These are phyloP conservation scores for Alces alces DNA, from an alignment of 2,113 vertebrate genomes.

Conservation along the genomic window DNA sequence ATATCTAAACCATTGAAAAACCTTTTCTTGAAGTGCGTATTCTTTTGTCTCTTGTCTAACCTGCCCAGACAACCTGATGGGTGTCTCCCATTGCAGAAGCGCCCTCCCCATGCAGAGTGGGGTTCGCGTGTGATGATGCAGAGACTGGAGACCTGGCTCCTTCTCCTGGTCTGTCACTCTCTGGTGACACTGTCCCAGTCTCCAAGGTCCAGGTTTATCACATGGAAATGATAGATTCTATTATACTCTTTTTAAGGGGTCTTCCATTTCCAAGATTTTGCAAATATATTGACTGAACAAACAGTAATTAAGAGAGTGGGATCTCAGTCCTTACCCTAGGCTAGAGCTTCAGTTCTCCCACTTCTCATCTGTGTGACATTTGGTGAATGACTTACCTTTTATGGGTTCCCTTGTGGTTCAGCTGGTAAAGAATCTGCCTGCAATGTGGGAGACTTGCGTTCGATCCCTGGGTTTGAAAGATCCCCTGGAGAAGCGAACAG, in stretches of 20 bases:
- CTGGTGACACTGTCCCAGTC: neutral
- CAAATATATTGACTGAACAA: constrained; percentile 23
- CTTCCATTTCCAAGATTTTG: constrained; percentile 19
- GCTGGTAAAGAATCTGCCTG: neutral
- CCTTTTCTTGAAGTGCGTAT: neutral
- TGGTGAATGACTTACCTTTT: neutral
- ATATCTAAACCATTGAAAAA: neutral
- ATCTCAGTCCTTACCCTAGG: constrained; percentile 26
- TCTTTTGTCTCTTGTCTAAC: neutral
- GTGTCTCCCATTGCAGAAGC: rapidly evolving
- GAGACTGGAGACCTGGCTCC: neutral
- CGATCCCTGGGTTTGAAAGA: neutral
- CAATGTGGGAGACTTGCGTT: neutral
- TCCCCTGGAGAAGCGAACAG: neutral
- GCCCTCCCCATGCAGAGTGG: neutral
- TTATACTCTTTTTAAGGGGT: neutral
- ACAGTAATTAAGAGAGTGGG: constrained; percentile 13
- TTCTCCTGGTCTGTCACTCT: neutral
- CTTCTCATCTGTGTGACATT: constrained; percentile 37
- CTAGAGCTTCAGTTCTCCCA: constrained; percentile 12
- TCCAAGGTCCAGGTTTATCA: neutral
- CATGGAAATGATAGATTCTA: neutral
- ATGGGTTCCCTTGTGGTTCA: neutral
- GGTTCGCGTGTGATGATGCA: rapidly evolving
- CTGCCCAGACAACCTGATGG: neutral